These are phyloP conservation scores for Oncorhynchus gorbuscha DNA, from an alignment of 2,113 vertebrate genomes.

Conservation along the genomic window DNA sequence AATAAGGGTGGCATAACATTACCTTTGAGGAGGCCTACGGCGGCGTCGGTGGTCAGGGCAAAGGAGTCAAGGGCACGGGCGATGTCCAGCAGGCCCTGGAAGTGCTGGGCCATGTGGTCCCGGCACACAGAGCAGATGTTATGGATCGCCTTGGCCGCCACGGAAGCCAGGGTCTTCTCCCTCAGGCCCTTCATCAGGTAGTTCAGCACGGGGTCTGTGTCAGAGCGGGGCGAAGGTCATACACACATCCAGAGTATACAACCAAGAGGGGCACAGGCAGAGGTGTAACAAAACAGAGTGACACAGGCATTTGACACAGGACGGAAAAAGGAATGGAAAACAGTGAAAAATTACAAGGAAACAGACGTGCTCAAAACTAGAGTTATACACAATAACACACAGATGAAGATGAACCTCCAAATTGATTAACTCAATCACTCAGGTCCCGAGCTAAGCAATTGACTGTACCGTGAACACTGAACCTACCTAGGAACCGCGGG, in stretches of 20 bases:
- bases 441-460: too few relatives aligned
- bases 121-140: constrained; percentile 96
- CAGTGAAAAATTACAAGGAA: too few relatives aligned
- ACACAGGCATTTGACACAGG: too few relatives aligned
- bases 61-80: constrained; percentile 94
- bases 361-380: too few relatives aligned
- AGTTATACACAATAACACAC: too few relatives aligned
- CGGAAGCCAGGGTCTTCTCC: constrained; percentile 88
- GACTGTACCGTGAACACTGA: not conserved
- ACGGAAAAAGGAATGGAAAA: too few relatives aligned
- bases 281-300: too few relatives aligned
- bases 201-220: constrained; percentile 86
- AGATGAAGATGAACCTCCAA: too few relatives aligned
- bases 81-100: constrained; percentile 91
- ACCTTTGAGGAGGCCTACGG: constrained; percentile 95
- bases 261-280: not conserved
- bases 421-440: too few relatives aligned
- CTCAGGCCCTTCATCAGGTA: constrained; percentile 96
- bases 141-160: constrained; percentile 94
- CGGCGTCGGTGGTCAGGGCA: constrained; percentile 89
- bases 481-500: constrained; percentile 87
- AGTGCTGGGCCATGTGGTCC: constrained; percentile 98
- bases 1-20: not conserved
- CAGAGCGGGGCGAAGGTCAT: not conserved
- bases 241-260: not conserved